Evolutionary conservation across 2,113 vertebrate genomes (phyloP).

Genomic region (Strix aluco): DNA sequence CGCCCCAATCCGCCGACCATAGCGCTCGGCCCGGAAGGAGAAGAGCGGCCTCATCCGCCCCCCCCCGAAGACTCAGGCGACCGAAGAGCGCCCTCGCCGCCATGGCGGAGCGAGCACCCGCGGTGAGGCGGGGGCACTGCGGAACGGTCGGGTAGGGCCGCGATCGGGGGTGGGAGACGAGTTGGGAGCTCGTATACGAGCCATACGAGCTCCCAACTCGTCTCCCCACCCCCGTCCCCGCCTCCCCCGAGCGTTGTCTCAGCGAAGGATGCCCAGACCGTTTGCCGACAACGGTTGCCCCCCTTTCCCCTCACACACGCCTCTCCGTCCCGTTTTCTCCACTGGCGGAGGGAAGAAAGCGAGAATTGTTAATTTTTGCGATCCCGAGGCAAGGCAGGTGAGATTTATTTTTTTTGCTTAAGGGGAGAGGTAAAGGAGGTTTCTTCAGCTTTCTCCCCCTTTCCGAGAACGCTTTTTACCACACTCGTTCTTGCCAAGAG

Average conservation of each 20-base stretch:
- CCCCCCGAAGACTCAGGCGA: too few relatives aligned
- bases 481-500: background rate
- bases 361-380: background rate
- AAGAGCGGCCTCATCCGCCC: background rate
- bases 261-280: background rate
- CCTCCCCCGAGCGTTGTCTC: background rate
- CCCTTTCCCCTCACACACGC: background rate
- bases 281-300: background rate
- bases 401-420: background rate
- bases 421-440: background rate
- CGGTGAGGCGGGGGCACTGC: background rate
- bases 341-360: background rate
- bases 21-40: background rate
- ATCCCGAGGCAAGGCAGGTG: background rate
- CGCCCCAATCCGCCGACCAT: background rate
- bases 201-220: fast-evolving
- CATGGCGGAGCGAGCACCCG: background rate
- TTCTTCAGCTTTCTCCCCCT: background rate
- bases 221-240: background rate
- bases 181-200: fast-evolving
- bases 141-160: background rate
- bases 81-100: background rate
- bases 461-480: background rate
- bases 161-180: fast-evolving
- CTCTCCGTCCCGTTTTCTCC: background rate